A percentile compares a stretch with the other conserved stretches of the same genome.
Evolutionary conservation across 2,888 invertebrate genomes (phyloP).

Genomic region (Amblyjoppa proteus): DNA sequence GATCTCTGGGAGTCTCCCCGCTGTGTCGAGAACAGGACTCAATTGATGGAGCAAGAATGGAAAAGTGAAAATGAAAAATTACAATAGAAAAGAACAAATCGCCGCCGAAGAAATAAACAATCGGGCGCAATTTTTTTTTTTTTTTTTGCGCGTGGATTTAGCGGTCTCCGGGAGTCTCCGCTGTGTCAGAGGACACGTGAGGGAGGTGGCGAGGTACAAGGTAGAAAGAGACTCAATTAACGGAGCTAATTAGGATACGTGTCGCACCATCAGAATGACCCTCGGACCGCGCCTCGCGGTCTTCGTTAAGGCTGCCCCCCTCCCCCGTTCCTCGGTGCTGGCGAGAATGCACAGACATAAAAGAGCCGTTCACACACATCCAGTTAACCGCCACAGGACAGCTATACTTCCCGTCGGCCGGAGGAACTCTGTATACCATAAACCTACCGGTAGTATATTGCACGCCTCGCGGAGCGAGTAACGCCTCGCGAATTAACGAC

Average conservation of each 20-base stretch:
- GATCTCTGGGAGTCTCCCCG: not conserved
- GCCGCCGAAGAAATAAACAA: not conserved
- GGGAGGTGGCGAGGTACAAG: conserved; percentile 31
- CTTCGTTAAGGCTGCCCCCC: conserved; percentile 53
- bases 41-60: conserved; percentile 43
- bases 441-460: conserved; percentile 23
- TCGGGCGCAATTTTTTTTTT: no score
- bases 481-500: conserved; percentile 69
- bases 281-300: conserved; percentile 27
- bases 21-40: conserved; percentile 33
- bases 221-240: conserved; percentile 52
- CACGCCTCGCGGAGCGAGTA: conserved; percentile 40
- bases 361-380: conserved; percentile 13
- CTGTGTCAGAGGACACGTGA: conserved; percentile 13
- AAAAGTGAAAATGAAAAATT: no score
- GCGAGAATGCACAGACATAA: conserved; percentile 24
- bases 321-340: conserved; percentile 26
- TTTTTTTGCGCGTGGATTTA: not conserved
- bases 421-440: conserved; percentile 12
- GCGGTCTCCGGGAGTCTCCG: not conserved
- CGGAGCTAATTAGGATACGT: conserved; percentile 57
- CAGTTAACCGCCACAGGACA: not conserved
- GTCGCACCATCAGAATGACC: conserved; percentile 45
- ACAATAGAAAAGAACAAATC: no score
- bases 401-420: conserved; percentile 12